phyloP scores from a whole-genome alignment of 1,140 invertebrate species.

The Drepana arcuata region DNA sequence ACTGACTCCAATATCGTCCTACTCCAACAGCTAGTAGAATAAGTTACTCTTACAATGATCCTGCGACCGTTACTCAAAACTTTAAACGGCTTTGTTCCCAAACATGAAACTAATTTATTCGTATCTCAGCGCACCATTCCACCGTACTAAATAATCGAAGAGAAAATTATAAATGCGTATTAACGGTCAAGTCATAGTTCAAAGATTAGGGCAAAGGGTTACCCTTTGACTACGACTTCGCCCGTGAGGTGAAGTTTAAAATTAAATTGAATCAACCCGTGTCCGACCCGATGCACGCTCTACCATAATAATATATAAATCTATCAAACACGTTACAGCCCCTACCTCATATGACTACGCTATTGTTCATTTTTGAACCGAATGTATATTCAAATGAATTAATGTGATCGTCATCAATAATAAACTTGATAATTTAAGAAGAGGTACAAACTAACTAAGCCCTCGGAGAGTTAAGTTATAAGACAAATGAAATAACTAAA shows the following conservation, averaged over 20 bases:
- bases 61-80: slow-evolving; percentile 59
- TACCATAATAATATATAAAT: too few species aligned
- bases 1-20: slow-evolving; percentile 25
- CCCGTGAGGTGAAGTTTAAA: slow-evolving; percentile 56
- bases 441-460: too few species aligned
- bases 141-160: slow-evolving; percentile 63
- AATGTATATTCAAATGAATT: too few species aligned
- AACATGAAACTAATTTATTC: slow-evolving; percentile 71
- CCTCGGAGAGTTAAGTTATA: too few species aligned
- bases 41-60: slow-evolving; percentile 50
- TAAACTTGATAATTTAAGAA: too few species aligned
- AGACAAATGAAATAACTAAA: too few species aligned
- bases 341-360: too few species aligned
- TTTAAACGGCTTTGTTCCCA: slow-evolving; percentile 55
- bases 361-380: too few species aligned
- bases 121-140: slow-evolving; percentile 50
- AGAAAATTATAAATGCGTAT: slow-evolving; percentile 70
- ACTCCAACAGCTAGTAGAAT: slow-evolving; percentile 34
- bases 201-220: slow-evolving; percentile 69
- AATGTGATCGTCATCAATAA: too few species aligned
- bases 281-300: slow-evolving; percentile 43
- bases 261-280: slow-evolving; percentile 47
- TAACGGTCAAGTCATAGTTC: slow-evolving; percentile 72
- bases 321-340: too few species aligned
- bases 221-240: slow-evolving; percentile 51